Conservation (phyloP, 2,113 vertebrate genomes). For the Pseudopipra pipra region DNA sequence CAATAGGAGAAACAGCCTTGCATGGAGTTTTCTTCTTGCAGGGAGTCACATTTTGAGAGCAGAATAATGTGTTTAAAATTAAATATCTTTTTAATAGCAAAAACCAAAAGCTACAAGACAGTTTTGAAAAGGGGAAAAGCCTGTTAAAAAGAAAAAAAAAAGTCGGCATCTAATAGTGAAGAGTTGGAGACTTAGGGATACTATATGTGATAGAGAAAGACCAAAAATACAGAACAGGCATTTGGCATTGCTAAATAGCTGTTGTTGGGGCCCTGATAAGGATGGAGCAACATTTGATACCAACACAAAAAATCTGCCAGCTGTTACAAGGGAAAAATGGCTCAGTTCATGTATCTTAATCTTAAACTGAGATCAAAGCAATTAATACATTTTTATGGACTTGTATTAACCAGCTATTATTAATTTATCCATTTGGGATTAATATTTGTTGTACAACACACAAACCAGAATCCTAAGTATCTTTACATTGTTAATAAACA, state of each 20-base stretch:
- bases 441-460: not conserved
- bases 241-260: not conserved
- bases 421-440: not conserved
- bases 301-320: not conserved
- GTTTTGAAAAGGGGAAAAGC: not conserved
- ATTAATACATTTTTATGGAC: not conserved
- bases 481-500: not conserved
- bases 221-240: not conserved
- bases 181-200: not conserved
- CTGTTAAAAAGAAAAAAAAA: not conserved
- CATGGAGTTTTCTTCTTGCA: not conserved
- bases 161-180: rapidly evolving
- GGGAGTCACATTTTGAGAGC: rapidly evolving
- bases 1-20: not conserved
- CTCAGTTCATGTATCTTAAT: not conserved
- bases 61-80: not conserved
- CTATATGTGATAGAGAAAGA: not conserved
- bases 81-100: not conserved
- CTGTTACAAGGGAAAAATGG: not conserved
- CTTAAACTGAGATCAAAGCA: not conserved
- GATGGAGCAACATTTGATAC: rapidly evolving
- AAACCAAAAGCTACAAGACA: not conserved
- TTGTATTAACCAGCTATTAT: not conserved
- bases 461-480: not conserved
- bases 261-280: rapidly evolving